Evolutionary conservation across 2,797 vertebrate genomes (phyloP).

Genomic region (Chrosomus eos): DNA sequence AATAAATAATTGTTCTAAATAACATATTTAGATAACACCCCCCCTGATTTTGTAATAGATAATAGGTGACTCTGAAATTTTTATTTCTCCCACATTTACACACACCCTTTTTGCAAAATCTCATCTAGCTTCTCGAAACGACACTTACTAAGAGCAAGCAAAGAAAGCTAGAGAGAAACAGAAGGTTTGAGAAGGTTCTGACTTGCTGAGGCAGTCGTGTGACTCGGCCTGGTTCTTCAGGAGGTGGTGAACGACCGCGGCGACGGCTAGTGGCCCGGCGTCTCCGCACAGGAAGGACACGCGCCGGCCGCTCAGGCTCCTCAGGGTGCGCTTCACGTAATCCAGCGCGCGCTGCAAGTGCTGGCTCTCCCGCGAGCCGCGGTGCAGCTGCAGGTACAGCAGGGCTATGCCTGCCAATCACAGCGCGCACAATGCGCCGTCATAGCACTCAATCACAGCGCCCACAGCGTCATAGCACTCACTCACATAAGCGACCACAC

Average conservation of each 20-base stretch:
- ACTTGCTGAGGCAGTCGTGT: conserved; percentile 90
- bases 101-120: not conserved
- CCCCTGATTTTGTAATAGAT: not conserved
- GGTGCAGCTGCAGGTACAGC: conserved; percentile 90
- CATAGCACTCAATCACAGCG: no score
- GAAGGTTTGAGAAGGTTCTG: conserved; percentile 59
- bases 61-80: no score
- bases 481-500: no score
- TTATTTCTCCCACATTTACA: not conserved
- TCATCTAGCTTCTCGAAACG: not conserved
- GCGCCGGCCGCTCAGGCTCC: conserved; percentile 89
- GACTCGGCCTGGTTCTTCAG: conserved; percentile 85
- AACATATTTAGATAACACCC: not conserved
- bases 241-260: conserved; percentile 89
- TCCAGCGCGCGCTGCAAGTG: conserved; percentile 91
- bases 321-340: conserved; percentile 90
- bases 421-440: not conserved
- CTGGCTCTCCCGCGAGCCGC: conserved; percentile 78
- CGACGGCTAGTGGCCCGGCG: conserved; percentile 91
- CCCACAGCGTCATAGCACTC: no score
- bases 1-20: not conserved
- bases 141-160: not conserved
- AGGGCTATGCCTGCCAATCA: conserved; percentile 86
- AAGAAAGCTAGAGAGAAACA: not conserved
- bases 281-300: conserved; percentile 96